Evolutionary conservation across 2,888 invertebrate genomes (phyloP).

Genomic region (Halictus ligatus): DNA sequence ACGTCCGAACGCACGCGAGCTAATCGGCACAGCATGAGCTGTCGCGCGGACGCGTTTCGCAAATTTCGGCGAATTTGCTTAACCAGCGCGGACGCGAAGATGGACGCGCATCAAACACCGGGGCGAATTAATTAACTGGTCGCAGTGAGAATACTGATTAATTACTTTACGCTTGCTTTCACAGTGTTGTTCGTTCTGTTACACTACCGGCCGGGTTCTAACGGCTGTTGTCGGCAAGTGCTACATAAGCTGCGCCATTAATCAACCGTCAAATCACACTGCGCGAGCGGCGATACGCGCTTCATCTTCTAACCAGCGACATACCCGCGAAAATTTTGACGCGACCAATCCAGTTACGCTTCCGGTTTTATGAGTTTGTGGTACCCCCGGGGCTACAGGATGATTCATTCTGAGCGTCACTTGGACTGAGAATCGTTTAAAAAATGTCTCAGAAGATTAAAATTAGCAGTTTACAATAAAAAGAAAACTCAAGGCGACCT

Average conservation of each 20-base stretch:
- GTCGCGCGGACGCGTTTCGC: neutral
- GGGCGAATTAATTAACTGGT: slow-evolving; percentile 30
- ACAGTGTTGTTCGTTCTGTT: slow-evolving; percentile 25
- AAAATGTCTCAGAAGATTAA: too few species aligned
- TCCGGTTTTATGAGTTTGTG: neutral
- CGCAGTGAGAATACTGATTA: slow-evolving; percentile 27
- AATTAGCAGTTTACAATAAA: neutral
- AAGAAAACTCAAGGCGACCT: too few species aligned
- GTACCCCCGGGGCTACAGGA: neutral
- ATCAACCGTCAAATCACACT: slow-evolving; percentile 41
- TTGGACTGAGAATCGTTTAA: neutral
- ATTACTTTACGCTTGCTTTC: slow-evolving; percentile 35
- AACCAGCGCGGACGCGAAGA: neutral
- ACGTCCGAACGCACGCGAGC: too few species aligned
- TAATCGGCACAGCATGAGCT: neutral
- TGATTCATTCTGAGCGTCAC: neutral
- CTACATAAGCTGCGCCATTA: slow-evolving; percentile 35
- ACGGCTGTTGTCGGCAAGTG: slow-evolving; percentile 40
- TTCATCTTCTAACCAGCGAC: slow-evolving; percentile 31
- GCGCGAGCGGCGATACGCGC: slow-evolving; percentile 21
- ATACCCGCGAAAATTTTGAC: slow-evolving; percentile 8
- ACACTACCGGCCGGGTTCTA: slow-evolving; percentile 20
- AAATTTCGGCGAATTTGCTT: neutral
- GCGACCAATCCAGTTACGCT: neutral
- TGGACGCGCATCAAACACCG: neutral